Evolutionary conservation across 2,113 vertebrate species (phyloP), one percentile per base, ranked within the genome.

Genomic region (Cygnus buccinator): DNA sequence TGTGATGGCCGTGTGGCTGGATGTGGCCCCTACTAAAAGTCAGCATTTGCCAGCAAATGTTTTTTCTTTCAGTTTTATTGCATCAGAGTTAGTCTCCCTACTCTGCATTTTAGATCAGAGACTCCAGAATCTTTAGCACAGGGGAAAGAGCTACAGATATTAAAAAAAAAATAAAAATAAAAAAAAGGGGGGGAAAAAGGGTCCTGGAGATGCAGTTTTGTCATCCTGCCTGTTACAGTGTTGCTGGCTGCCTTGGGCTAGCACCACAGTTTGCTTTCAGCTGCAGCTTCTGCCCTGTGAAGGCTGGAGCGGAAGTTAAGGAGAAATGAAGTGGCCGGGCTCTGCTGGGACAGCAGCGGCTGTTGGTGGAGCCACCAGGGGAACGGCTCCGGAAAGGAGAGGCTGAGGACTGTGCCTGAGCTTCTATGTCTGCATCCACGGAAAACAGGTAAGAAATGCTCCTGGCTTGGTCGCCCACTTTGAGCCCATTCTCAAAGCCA

Each of bases 221-320:
- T 52, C 71, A 8, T 31, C 39, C 44, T 25, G 43, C 26, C 41
- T 28, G 73, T 9, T 5, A 13, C 50, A 74, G 68, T 0, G 0
- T 19, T 18, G 41, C 29, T 2, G 1, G 31, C 52, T 89, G 84
- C 65, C 71, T 39, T 14, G 46, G 73, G 72, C n/a, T 16, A 63
- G 43, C 70, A 57, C 35, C 48, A 9, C 23, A 12, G 15, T 22
- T 54, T 80, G 57, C 29, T 48, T 48, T 81, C 55, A 46, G 78
- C 81, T 72, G 0, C 61, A 74, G 4, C 44, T 68, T 39, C 44
- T 93, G 70, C 37, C 25, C 61, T 63, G 48, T 67, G 87, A 71
- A 67, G 25, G 29, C 19, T 15, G 37, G 26, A 39, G 72, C 71
- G 50, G 37, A 70, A 90, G 43, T 26, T 59, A 19, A 59, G 7